Conservation (phyloP, 2,113 vertebrate species). For the Gorsachius goisagi region DNA sequence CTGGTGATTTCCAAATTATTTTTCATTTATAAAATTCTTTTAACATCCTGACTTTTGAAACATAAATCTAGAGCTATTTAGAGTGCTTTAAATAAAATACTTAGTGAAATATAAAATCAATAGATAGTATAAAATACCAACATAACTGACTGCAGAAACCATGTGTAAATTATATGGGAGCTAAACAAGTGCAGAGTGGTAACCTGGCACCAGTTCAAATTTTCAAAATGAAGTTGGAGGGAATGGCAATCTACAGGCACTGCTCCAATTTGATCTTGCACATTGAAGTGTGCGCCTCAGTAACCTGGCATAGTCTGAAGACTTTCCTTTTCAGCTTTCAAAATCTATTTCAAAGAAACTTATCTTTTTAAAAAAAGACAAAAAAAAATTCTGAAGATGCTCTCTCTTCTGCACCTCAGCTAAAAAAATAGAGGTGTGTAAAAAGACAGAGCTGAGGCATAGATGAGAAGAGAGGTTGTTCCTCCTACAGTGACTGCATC, state of each 20-base stretch:
- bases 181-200: conserved; percentile 41
- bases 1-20: conserved; percentile 55
- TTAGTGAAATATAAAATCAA: conserved; percentile 47
- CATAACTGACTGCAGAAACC: conserved; percentile 32
- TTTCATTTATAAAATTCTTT: conserved; percentile 56
- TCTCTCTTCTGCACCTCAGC: background rate
- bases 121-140: conserved; percentile 45
- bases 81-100: conserved; percentile 46
- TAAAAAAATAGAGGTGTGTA: background rate
- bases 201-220: background rate
- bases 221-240: background rate
- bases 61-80: conserved; percentile 41
- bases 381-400: background rate
- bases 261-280: background rate
- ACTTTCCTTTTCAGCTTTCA: background rate
- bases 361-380: background rate
- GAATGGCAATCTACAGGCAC: background rate
- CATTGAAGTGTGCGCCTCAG: background rate
- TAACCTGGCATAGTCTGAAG: background rate
- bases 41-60: conserved; percentile 32
- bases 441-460: background rate
- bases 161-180: conserved; percentile 38
- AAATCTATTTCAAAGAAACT: background rate
- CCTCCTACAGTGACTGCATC: background rate
- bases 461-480: background rate